Percentiles rank a stretch among this genome's conserved stretches.
These are phyloP conservation scores for Chloroceryle aenea DNA, from an alignment of 2,113 vertebrate species.

Conservation along the genomic window DNA sequence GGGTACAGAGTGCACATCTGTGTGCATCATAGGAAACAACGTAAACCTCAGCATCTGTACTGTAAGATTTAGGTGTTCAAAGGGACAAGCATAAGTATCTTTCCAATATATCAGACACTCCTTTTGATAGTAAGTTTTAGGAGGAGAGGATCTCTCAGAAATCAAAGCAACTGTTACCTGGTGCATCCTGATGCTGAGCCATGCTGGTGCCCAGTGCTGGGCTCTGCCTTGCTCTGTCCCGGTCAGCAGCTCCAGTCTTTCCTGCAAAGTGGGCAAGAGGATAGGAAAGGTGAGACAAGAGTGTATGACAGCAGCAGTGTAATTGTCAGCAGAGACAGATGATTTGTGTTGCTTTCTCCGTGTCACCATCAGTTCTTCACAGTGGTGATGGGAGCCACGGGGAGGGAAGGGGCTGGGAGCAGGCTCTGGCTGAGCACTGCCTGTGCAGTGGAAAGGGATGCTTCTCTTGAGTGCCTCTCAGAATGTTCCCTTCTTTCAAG, in stretches of 20 bases:
- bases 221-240: neutral
- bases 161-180: neutral
- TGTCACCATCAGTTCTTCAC: fast-evolving
- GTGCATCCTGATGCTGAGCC: neutral
- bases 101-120: neutral
- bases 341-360: fast-evolving
- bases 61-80: neutral
- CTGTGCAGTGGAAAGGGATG: fast-evolving
- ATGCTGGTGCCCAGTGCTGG: fast-evolving
- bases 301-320: neutral
- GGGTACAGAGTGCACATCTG: fast-evolving
- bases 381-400: neutral
- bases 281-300: neutral
- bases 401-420: neutral
- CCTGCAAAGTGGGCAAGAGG: neutral
- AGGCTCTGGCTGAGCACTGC: neutral
- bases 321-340: fast-evolving
- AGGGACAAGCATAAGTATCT: neutral
- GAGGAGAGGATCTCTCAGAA: neutral
- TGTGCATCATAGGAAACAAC: fast-evolving
- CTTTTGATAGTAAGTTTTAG: neutral
- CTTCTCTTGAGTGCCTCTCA: neutral
- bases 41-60: fast-evolving
- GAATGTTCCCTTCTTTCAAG: neutral
- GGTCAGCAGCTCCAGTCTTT: neutral